phyloP scores from a whole-genome alignment of 2,113 vertebrate genomes.

The Melanerpes formicivorus region DNA sequence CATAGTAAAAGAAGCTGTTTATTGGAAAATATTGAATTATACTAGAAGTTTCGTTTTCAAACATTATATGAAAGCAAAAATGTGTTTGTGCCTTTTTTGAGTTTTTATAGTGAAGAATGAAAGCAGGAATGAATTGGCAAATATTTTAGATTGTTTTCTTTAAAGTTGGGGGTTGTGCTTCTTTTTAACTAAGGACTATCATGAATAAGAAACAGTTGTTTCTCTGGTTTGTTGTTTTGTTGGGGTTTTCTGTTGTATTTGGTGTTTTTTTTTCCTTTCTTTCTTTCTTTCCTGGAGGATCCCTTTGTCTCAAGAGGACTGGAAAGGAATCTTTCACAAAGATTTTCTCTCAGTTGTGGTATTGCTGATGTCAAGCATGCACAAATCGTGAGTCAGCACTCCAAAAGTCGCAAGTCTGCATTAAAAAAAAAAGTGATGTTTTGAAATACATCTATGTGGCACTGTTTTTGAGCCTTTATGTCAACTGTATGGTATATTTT shows the following conservation, averaged over 20 bases:
- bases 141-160: conserved; percentile 36
- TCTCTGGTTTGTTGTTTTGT: background rate
- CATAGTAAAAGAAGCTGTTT: background rate
- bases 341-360: conserved; percentile 72
- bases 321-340: conserved; percentile 61
- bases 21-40: background rate
- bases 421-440: background rate
- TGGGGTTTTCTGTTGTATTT: too few species aligned
- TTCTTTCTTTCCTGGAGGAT: conserved; percentile 53
- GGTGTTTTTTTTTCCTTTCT: too few species aligned
- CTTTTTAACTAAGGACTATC: conserved; percentile 20
- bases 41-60: background rate
- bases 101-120: background rate
- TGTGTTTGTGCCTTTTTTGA: background rate
- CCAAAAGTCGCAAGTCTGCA: conserved; percentile 29
- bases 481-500: background rate
- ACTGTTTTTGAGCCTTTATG: background rate
- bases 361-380: conserved; percentile 64
- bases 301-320: conserved; percentile 59
- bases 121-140: background rate
- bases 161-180: background rate
- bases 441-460: background rate
- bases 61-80: background rate
- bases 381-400: conserved; percentile 56
- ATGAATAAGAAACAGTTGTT: conserved; percentile 65